Evolutionary conservation across 2,888 invertebrate species (phyloP), one percentile per base, ranked within the genome.

Genomic region (Drosophila ezoana): DNA sequence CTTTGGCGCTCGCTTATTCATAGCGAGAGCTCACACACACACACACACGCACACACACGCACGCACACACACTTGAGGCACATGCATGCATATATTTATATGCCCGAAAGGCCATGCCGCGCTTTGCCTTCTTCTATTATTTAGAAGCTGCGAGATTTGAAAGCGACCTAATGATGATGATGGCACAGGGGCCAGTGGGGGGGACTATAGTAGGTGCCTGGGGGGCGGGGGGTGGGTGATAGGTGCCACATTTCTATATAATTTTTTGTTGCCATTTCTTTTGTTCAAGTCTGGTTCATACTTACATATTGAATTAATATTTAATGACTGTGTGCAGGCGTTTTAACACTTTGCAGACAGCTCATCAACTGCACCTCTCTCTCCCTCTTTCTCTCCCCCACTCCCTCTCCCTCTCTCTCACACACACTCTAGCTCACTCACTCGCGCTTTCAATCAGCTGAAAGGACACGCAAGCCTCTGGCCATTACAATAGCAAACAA

Each of bases 301-400:
- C 58, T 64, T 49, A 62, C 52, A 60, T 61, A 68, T 64, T 68
- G 60, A 35, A 73, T 85, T 72, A 83, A 88, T 85, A 83, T 83
- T 85, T 88, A 83, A 85, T 88, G 87, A 71, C 63, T 71, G 72
- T 83, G 76, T 88, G 79, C 84, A 79, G 73, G 76, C 76, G 76
- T 88, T 85, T 85, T 87, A 80, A 88, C 87, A 85, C 84, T 88
- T 80, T 87, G 76, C 68, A 72, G 77, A 61, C 62, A 62, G 43
- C 59, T 61, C 63, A 64, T 63, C 63, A 63, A 20, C 64, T 51
- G 20, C 10, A n/a, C 43, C 10, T 10, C 56, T 8, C 11, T 35
- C 23, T 18, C 6, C 13, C 18, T 9, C 1, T n/a, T n/a, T n/a
- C n/a, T n/a, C n/a, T 4, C 45, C 37, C 33, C 40, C 32, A 18